Conservation (phyloP, 2,113 vertebrate species). For the Campylomormyrus tamandua region DNA sequence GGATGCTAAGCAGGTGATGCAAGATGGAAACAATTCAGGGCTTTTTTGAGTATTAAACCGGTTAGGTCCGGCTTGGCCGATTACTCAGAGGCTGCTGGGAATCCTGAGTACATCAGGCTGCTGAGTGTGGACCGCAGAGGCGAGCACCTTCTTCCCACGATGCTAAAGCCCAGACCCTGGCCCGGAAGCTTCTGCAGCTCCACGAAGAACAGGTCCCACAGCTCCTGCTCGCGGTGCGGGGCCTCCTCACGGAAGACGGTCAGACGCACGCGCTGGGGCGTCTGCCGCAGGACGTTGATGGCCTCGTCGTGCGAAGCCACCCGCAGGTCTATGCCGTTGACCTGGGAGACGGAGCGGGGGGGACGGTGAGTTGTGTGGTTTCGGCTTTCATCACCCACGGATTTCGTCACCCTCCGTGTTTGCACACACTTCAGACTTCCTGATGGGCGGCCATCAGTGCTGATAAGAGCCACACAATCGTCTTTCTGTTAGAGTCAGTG, state of each 20-base stretch:
- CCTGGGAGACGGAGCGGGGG: slow-evolving; percentile 53
- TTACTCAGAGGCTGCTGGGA: not conserved
- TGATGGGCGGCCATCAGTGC: too few relatives aligned
- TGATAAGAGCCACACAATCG: not conserved
- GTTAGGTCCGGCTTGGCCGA: not conserved
- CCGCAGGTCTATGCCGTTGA: slow-evolving; percentile 83
- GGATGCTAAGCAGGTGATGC: not conserved
- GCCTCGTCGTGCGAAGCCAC: slow-evolving; percentile 90
- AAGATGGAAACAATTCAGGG: not conserved
- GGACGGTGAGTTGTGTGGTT: not conserved
- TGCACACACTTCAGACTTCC: not conserved
- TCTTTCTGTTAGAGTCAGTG: not conserved
- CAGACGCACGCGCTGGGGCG: slow-evolving; percentile 79
- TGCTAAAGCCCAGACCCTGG: slow-evolving; percentile 88
- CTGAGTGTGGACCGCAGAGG: not conserved
- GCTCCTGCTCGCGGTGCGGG: slow-evolving; percentile 90
- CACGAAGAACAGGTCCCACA: slow-evolving; percentile 78
- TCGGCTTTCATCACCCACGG: not conserved
- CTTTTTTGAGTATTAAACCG: not conserved
- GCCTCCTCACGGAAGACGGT: slow-evolving; percentile 85
- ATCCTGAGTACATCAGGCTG: not conserved
- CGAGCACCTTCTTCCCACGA: slow-evolving; percentile 84
- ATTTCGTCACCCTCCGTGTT: not conserved
- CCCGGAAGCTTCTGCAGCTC: slow-evolving; percentile 85
- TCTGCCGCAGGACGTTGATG: slow-evolving; percentile 90